phyloP scores from a whole-genome alignment of 2,797 vertebrate genomes.

The Ibycter americanus region DNA sequence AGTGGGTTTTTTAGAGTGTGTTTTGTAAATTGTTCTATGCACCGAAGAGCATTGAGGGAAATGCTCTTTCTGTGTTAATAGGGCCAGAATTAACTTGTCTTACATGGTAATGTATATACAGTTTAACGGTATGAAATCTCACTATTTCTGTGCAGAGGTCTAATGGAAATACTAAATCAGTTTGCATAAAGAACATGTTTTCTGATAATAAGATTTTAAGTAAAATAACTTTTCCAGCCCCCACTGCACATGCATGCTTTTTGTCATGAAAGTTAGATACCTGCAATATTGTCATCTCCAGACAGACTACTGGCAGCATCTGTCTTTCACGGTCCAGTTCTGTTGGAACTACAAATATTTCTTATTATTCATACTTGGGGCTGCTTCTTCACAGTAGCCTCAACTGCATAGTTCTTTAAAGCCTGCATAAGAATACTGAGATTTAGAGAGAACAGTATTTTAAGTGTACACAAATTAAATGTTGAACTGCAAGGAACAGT shows the following conservation, averaged over 20 bases:
- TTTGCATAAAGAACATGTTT: neutral
- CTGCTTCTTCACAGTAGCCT: neutral
- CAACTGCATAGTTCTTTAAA: neutral
- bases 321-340: neutral
- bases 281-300: neutral
- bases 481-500: neutral
- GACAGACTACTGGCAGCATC: neutral
- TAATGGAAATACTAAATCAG: neutral
- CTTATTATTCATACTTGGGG: neutral
- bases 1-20: neutral
- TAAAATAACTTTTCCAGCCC: neutral
- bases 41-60: neutral
- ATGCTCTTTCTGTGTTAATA: neutral
- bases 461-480: neutral
- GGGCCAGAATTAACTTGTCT: neutral
- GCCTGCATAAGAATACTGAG: neutral
- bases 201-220: neutral
- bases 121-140: neutral
- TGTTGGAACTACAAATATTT: neutral
- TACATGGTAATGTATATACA: neutral
- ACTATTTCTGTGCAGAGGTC: neutral
- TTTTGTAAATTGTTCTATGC: neutral
- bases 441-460: neutral
- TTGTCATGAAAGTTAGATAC: neutral
- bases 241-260: accelerated